phyloP scores from a whole-genome alignment of 2,888 invertebrate species.

The Drosophila bunnanda region DNA sequence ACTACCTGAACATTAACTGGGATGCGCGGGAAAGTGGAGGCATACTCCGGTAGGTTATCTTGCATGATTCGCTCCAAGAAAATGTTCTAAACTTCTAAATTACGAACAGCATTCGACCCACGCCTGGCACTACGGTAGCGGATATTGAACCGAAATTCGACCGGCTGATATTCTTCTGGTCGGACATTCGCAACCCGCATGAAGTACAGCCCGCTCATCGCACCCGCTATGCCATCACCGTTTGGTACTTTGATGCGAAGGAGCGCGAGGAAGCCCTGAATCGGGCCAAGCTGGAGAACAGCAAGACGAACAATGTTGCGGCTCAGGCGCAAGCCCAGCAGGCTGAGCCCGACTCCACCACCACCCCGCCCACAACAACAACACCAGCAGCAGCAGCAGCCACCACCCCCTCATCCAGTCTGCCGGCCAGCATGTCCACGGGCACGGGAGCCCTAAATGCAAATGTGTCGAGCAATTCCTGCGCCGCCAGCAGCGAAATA shows the following conservation, averaged over 20 bases:
- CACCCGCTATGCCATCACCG: slow-evolving; percentile 95
- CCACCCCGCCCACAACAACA: slow-evolving; percentile 48
- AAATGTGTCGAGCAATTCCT: slow-evolving; percentile 69
- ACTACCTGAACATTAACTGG: slow-evolving; percentile 98
- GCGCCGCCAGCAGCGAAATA: slow-evolving; percentile 73
- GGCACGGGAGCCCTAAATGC: slow-evolving; percentile 61
- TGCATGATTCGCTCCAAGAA: too few species aligned
- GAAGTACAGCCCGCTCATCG: slow-evolving; percentile 97
- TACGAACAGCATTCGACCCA: slow-evolving; percentile 91
- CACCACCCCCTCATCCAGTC: slow-evolving; percentile 32
- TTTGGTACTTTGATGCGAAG: slow-evolving; percentile 95
- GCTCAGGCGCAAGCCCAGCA: slow-evolving; percentile 42
- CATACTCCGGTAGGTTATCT: slow-evolving; percentile 88
- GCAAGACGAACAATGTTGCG: slow-evolving; percentile 61
- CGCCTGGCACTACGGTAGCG: slow-evolving; percentile 92
- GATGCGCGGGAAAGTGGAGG: slow-evolving; percentile 93
- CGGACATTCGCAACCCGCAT: slow-evolving; percentile 97
- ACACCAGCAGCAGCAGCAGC: slow-evolving; percentile 37
- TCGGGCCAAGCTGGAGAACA: slow-evolving; percentile 68
- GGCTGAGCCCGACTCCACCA: slow-evolving; percentile 61
- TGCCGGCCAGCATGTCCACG: slow-evolving; percentile 63
- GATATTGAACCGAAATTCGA: slow-evolving; percentile 97
- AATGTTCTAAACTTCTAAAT: not conserved
- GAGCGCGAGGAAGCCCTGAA: slow-evolving; percentile 90
- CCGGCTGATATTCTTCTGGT: slow-evolving; percentile 98